Base-by-base conservation (phyloP, 2,797 vertebrate species). In the Micromesistius poutassou region DNA sequence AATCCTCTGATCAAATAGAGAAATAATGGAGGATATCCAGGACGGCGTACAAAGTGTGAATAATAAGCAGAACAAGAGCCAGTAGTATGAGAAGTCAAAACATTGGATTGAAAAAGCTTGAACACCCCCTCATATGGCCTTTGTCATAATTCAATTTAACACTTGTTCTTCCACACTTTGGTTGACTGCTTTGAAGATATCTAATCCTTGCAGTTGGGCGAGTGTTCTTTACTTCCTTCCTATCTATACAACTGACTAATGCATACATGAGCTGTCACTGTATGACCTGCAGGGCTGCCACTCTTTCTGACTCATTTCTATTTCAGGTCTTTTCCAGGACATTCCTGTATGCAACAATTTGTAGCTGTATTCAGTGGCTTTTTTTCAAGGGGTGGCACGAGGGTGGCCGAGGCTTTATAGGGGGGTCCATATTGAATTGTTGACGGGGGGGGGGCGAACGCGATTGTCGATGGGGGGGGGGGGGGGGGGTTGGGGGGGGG, bases 131-230 rank as follows among this genome's bases (percentile, higher is more conserved):
- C 25, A 28, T 68, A 68, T 25, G 9, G 62, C 62, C 25, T 68
- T 68, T 68, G 55, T 62, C 55, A 62, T n/a, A 25, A 62, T 62
- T 62, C 55, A 5, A 62, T 62, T 62, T 62, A 9, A n/a, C 22
- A 62, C 50, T 62, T 62, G 50, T 62, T 62, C 50, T 62, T 62
- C 50, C 50, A n/a, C 50, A 62, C 55, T 62, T 25, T n/a, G n/a
- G 55, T 62, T 62, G n/a, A 62, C 22, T 25, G 22, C 55, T 62
- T 62, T 62, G 55, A 62, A 22, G 55, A 62, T 25, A 8, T 25
- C 22, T 62, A 62, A 62, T 62, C 55, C 55, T 62, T 6, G 55
- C 55, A 25, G 55, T n/a, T 25, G n/a, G 55, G 46, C 46, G 22
- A 1, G 19, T 8, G 22, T 62, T 68, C 28, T 13, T 13, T 62